phyloP scores from a whole-genome alignment of 2,113 vertebrate genomes.

The Climacteris rufus region DNA sequence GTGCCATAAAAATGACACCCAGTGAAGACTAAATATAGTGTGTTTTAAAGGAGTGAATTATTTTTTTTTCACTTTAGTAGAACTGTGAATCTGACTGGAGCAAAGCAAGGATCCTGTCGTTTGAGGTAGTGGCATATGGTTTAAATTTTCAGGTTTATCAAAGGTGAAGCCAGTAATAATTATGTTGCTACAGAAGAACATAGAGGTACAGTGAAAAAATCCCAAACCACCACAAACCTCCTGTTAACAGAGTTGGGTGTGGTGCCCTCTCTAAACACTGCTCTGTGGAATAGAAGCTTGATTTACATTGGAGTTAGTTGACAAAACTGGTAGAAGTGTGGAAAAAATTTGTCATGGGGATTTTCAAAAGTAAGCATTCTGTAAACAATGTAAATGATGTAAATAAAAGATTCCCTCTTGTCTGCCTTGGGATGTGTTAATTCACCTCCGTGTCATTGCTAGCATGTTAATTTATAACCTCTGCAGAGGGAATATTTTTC shows the following conservation, averaged over 20 bases:
- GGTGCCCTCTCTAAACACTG: not conserved
- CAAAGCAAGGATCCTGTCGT: not conserved
- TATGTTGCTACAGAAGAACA: not conserved
- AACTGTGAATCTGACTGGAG: not conserved
- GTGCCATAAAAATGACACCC: not conserved
- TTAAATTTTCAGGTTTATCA: not conserved
- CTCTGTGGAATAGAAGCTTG: not conserved
- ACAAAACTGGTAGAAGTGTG: not conserved
- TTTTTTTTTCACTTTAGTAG: not conserved
- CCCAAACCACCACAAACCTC: not conserved
- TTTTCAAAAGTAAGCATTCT: not conserved
- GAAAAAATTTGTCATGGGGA: not conserved
- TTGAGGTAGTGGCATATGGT: not conserved
- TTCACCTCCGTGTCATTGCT: not conserved
- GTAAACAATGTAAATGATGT: not conserved
- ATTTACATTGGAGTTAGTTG: not conserved
- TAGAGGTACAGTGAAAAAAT: not conserved
- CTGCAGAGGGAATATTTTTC: constrained; percentile 2
- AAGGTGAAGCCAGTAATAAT: not conserved
- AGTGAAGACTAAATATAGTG: not conserved
- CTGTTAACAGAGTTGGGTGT: not conserved
- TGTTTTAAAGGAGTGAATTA: not conserved
- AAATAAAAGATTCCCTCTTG: not conserved
- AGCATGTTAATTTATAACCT: not conserved
- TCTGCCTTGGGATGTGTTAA: not conserved